phyloP scores from a whole-genome alignment of 53 echinoderm and acorn worm species.

The Luidia sarsii region DNA sequence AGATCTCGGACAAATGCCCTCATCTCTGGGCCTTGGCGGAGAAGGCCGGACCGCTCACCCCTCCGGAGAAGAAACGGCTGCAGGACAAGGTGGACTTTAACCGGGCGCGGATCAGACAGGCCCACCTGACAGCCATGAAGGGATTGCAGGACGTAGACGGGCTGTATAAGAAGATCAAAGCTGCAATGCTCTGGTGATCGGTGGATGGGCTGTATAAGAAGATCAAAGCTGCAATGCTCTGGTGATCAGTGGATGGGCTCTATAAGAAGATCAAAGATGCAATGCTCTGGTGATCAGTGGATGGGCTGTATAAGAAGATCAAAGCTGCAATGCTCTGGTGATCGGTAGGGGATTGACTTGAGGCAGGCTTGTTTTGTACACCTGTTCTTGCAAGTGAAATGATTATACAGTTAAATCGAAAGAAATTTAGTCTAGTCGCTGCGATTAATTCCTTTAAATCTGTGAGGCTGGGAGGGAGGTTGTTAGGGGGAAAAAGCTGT shows the following conservation, averaged over 20 bases:
- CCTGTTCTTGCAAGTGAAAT: too few species aligned
- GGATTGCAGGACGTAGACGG: conserved; percentile 82
- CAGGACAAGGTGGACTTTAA: conserved; percentile 78
- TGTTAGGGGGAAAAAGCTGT: too few species aligned
- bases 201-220: conserved; percentile 85
- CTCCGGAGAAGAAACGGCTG: conserved; percentile 55
- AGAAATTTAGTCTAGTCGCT: too few species aligned
- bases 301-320: conserved; percentile 80
- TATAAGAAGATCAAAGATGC: conserved; percentile 82
- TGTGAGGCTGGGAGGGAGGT: too few species aligned
- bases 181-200: conserved; percentile 90
- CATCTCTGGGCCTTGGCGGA: conserved; percentile 42
- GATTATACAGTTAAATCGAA: too few species aligned
- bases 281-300: conserved; percentile 80
- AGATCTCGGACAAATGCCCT: conserved; percentile 55
- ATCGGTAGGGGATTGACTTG: too few species aligned
- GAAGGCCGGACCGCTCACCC: conserved; percentile 46
- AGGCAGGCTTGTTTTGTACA: too few species aligned
- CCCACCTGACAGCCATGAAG: conserved; percentile 52
- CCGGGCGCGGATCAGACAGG: conserved; percentile 78
- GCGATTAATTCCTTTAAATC: too few species aligned
- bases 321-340: conserved; percentile 93
- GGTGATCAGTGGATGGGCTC: conserved; percentile 77
- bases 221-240: conserved; percentile 89
- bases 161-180: conserved; percentile 84